A percentile compares a stretch with the other conserved stretches of the same genome.
phyloP scores from a whole-genome alignment of 1,140 invertebrate genomes.

The Aphaenogaster ashmeadi region DNA sequence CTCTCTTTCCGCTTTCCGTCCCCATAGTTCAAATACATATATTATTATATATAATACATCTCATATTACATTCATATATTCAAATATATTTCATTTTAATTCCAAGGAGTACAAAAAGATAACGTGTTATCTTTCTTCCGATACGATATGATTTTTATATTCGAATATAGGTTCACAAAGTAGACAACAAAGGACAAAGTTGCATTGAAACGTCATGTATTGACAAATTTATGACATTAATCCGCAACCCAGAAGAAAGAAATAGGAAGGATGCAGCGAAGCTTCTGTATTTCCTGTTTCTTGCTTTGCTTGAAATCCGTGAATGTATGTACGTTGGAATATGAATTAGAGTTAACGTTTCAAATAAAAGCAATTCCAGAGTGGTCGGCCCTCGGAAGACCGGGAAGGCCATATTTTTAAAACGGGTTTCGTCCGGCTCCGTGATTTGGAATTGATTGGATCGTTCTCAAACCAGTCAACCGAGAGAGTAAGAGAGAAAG shows the following conservation, averaged over 20 bases:
- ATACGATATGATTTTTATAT: background rate
- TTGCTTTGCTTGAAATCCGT: background rate
- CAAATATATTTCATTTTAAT: background rate
- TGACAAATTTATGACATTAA: background rate
- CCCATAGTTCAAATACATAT: background rate
- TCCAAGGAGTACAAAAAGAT: background rate
- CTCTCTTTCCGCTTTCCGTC: background rate
- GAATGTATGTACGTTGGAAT: background rate
- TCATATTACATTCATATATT: background rate
- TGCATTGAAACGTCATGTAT: background rate
- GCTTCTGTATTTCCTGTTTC: background rate
- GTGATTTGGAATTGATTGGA: constrained; percentile 7
- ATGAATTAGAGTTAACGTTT: background rate
- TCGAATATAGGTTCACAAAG: background rate
- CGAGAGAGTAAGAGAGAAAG: background rate
- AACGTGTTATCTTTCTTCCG: background rate
- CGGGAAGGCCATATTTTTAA: background rate
- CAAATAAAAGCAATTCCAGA: background rate
- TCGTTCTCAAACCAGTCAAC: background rate
- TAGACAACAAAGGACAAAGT: background rate
- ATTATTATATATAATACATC: no score
- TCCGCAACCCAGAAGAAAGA: background rate
- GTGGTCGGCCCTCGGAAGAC: background rate
- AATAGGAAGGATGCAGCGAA: background rate
- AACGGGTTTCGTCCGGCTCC: background rate